Evolutionary conservation across 2,888 invertebrate genomes (phyloP), one percentile per base, ranked within the genome.

Genomic region (Trissonchulus latispiculum): DNA sequence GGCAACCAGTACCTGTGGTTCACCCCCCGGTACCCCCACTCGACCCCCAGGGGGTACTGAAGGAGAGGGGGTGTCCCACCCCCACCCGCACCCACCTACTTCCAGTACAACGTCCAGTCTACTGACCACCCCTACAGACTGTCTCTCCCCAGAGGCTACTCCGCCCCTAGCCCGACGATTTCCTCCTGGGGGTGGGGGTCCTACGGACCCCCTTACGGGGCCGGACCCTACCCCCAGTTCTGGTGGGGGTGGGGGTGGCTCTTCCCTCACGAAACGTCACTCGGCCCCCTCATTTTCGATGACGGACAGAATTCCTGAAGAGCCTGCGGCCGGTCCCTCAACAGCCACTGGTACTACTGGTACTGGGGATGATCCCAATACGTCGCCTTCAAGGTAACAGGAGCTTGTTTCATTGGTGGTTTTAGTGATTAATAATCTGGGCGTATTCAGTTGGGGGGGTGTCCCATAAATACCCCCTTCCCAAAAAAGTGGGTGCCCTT

Each of bases 221-320:
- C 8, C 48, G 8, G 48, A 48, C 48, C 23, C 48, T 8, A 48
- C 48, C 48, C 8, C 23, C 23, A 23, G 23, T 48, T 48, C 48
- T 8, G 23, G 23, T 23, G 48, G 48, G 8, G 23, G 23, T 23
- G 48, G 48, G 8, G 48, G 23, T 48, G 23, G 23, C 8, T 48
- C 48, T 23, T 15, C 8, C 48, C 36, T 68, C 2, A 33, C 33
- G 2, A 68, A 68, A 33, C 69, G 69, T 3, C 69, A 68, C 36
- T 68, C 69, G n/a, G 69, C 69, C 23, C 69, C 69, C 33, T 3
- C 8, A n/a, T 68, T 68, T 28, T 31, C 35, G 2, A 36, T 36
- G n/a, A 68, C 69, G 15, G 69, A 68, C n/a, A 23, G 8, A 33
- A 68, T 68, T 8, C 69, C 69, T 15, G 69, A 68, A 33, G 36